Percentiles rank a stretch among this genome's conserved stretches.
Conservation (phyloP, 2,113 vertebrate species). For the Albula goreensis region DNA sequence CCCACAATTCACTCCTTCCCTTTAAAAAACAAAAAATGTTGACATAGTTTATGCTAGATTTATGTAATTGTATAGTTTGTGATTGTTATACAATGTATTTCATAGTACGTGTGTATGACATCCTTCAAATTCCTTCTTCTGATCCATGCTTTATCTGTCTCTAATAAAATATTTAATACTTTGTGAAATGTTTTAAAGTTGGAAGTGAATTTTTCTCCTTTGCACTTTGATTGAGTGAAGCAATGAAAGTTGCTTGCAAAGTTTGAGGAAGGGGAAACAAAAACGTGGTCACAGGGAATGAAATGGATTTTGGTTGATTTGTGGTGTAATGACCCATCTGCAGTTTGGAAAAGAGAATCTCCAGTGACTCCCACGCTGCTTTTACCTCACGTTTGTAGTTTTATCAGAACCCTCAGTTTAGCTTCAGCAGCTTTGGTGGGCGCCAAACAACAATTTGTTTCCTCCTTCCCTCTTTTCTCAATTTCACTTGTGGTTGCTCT, state of each 20-base stretch:
- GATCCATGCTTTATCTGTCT: too few relatives aligned
- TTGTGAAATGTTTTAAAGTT: too few relatives aligned
- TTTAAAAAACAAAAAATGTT: too few relatives aligned
- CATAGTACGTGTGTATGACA: too few relatives aligned
- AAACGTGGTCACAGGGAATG: neutral
- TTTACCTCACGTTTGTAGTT: neutral
- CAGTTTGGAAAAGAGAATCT: neutral
- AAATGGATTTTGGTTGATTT: neutral
- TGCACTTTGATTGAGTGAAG: neutral
- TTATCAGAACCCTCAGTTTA: neutral
- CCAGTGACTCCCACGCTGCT: neutral
- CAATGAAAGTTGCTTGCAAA: neutral
- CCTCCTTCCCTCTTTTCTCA: neutral
- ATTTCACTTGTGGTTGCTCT: slow-evolving; percentile 21
- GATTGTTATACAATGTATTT: too few relatives aligned
- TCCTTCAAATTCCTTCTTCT: too few relatives aligned
- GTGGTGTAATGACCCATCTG: neutral
- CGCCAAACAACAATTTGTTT: neutral
- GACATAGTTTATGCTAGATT: too few relatives aligned
- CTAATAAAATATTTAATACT: too few relatives aligned
- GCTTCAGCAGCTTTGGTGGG: neutral
- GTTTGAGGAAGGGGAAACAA: neutral
- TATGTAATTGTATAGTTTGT: too few relatives aligned
- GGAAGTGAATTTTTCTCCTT: slow-evolving; percentile 7
- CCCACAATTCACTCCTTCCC: too few relatives aligned